Evolutionary conservation across 2,113 vertebrate genomes (phyloP).

Genomic region (Sardina pilchardus): DNA sequence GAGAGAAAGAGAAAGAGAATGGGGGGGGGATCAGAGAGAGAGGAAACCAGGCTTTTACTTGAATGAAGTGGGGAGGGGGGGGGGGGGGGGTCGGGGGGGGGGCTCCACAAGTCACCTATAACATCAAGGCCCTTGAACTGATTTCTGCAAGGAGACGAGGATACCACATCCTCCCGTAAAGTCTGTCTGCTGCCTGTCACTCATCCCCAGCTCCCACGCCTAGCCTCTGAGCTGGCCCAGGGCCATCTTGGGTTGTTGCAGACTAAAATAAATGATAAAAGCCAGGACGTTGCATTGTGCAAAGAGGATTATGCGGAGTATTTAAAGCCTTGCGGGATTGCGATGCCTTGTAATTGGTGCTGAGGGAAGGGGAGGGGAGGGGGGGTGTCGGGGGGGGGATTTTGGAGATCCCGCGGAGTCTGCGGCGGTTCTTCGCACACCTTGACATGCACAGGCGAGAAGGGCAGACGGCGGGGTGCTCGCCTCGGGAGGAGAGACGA

Average conservation of each 20-base stretch:
- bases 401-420: constrained; percentile 23
- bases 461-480: neutral
- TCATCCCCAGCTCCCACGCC: neutral
- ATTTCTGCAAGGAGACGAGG: neutral
- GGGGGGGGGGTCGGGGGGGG: no score
- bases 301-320: constrained; percentile 38
- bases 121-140: neutral
- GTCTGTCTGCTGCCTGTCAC: neutral
- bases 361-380: neutral
- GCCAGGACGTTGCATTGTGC: constrained; percentile 10
- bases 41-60: no score
- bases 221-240: neutral
- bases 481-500: neutral
- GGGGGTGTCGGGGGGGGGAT: no score
- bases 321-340: constrained; percentile 32
- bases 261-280: constrained; percentile 25
- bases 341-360: constrained; percentile 19
- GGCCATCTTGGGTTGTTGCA: neutral
- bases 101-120: no score
- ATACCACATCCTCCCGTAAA: neutral
- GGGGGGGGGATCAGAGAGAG: neutral
- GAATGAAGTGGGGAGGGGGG: no score
- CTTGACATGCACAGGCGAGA: neutral
- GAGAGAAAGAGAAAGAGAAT: neutral
- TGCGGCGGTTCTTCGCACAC: neutral